Conservation (phyloP, 2,797 vertebrate genomes). For the Netta rufina region DNA sequence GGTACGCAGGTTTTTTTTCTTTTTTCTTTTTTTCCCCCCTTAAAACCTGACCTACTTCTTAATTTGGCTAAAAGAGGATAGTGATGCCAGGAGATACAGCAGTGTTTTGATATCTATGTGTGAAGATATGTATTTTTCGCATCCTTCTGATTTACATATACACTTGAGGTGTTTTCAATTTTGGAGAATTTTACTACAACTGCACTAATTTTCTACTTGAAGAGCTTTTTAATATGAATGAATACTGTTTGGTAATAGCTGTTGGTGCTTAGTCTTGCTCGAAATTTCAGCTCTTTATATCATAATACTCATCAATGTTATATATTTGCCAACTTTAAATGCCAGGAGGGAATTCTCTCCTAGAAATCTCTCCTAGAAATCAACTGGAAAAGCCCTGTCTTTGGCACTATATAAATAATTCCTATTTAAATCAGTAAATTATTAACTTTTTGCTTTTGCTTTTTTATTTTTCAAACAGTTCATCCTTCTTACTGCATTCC, state of each 20-base stretch:
- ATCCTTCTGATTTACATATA: background rate
- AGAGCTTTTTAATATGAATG: background rate
- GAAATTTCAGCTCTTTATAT: conserved; percentile 17
- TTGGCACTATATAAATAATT: conserved; percentile 2
- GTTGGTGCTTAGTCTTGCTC: conserved; percentile 50
- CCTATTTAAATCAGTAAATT: background rate
- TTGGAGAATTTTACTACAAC: background rate
- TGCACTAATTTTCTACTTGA: conserved; percentile 7
- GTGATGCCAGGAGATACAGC: background rate
- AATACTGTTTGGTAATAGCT: conserved; percentile 29
- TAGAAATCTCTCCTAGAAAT: conserved; percentile 29
- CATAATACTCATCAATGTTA: conserved; percentile 14
- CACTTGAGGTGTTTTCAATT: background rate
- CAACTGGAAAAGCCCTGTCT: conserved; percentile 31
- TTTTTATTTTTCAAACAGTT: background rate
- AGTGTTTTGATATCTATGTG: background rate
- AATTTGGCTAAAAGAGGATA: background rate
- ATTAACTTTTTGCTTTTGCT: background rate
- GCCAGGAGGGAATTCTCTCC: background rate
- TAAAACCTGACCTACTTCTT: background rate
- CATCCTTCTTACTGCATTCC: background rate
- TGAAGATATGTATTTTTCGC: background rate
- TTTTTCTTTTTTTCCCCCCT: background rate
- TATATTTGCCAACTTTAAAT: conserved; percentile 9
- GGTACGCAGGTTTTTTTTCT: background rate